phyloP scores from a whole-genome alignment of 1,140 invertebrate species.

The Ditylenchus dipsaci region DNA sequence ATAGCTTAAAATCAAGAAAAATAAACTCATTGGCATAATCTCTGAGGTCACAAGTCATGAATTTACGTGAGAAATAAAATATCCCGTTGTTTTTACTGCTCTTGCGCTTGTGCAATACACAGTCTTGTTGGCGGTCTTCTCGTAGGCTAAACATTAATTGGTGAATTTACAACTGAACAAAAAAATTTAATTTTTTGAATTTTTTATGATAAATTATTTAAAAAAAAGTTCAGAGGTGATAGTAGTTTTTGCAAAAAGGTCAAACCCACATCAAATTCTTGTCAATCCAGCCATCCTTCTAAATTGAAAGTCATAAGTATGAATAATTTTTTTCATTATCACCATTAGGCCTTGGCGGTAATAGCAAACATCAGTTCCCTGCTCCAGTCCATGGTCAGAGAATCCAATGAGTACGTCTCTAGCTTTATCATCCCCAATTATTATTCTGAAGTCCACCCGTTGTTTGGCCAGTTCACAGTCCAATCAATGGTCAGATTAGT shows the following conservation, averaged over 20 bases:
- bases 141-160: not conserved
- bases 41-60: slow-evolving; percentile 82
- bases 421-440: slow-evolving; percentile 22
- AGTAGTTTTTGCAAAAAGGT: no score
- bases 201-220: no score
- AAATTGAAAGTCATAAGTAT: slow-evolving; percentile 60
- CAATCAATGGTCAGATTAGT: slow-evolving; percentile 15
- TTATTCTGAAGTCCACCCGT: slow-evolving; percentile 33
- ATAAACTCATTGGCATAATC: slow-evolving; percentile 80
- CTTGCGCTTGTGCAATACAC: slow-evolving; percentile 64
- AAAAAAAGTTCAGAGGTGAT: no score
- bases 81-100: slow-evolving; percentile 57
- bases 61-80: slow-evolving; percentile 74
- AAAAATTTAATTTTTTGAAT: no score
- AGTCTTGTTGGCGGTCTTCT: slow-evolving; percentile 74
- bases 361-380: slow-evolving; percentile 77
- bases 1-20: no score
- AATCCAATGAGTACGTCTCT: slow-evolving; percentile 86
- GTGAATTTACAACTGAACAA: no score
- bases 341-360: slow-evolving; percentile 27
- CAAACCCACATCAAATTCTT: not conserved
- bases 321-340: slow-evolving; percentile 63
- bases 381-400: slow-evolving; percentile 76
- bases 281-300: slow-evolving; percentile 36
- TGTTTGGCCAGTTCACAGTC: slow-evolving; percentile 44